Evolutionary conservation across 2,888 invertebrate genomes (phyloP), one percentile per base, ranked within the genome.

Genomic region (Zaprionus obscuricornis): DNA sequence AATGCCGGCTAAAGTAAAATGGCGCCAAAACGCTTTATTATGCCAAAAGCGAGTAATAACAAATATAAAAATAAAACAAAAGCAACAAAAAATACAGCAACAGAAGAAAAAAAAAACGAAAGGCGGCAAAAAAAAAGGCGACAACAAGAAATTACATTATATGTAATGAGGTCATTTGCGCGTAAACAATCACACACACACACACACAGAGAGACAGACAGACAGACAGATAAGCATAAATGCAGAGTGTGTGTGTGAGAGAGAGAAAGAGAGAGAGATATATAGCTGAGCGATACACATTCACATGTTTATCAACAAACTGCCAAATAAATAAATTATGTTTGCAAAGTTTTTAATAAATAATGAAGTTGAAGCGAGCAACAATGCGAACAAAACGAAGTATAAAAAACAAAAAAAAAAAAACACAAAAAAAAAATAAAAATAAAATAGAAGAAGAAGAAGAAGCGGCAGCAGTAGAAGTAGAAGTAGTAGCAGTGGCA

Each of bases 141-240:
- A 60, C 74, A 78, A 66, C 56, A 72, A 66, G 59, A 74, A 74
- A 81, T 77, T 81, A 67, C 65, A 73, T 79, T 74, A 75, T 63
- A 67, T 75, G 66, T 79, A 81, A 81, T 82, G 83, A 81, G 81
- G 81, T 81, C 82, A 81, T 81, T 82, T 82, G 75, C 77, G 75
- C 79, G 68, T 75, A 79, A 82, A 82, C 77, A 81, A 77, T 81
- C 81, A 59, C 59, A 46, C 71, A 63, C 34, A 39, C 72, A 47
- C 36, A 52, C 39, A 57, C 18, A 49, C 14, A 54, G 34, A 2
- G 34, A 2, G 1, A 29, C 11, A 29, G 14, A 26, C n/a, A 24
- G 13, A 37, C 6, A 6, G 14, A 13, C n/a, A 36, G 16, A 36
- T n/a, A 34, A n/a, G n/a, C n/a, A n/a, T n/a, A n/a, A 20, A 39